Base-by-base conservation (phyloP, 2,888 invertebrate species). In the Drosophila vallismaia region DNA sequence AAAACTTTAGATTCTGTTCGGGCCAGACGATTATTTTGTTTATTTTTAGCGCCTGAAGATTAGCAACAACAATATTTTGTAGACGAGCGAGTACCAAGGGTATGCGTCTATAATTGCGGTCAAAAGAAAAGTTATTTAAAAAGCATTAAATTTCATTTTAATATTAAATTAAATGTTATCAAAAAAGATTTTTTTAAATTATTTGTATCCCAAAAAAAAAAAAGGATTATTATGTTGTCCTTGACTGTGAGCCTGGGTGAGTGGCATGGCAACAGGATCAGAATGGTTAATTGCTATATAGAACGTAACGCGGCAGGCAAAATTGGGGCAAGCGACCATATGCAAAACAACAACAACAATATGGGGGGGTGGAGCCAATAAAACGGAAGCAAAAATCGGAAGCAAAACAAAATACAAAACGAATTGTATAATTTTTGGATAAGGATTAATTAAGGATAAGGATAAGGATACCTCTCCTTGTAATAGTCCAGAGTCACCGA, bases 401-500 rank as follows among this genome's bases (percentile, higher is more conserved):
- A 84, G 64, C 86, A 86, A 83, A 84, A 83, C 83, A 83, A 86
- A 86, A 74, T 69, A 38, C 46, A 31, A 19, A 53, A 31, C 28
- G 19, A 40, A 6, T 51, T 60, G 45, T 40, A 24, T 53, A 28
- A 52, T 40, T 53, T 28, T 6, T 28, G 7, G 14, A 8, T 49
- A 5, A 12, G 52, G 33, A 31, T 48, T 8, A 31, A 19, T 19
- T 19, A 19, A 19, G 7, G 14, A 8, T 49, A 5, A 12, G 52
- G 33, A 31, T 48, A 6, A 49, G 48, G 52, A 79, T 92, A 93
- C 93, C 92, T 93, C 90, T 93, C 92, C 77, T 90, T 91, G 78
- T 91, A 92, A 83, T 92, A 93, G 77, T 92, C 92, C 89, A 92
- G 90, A 71, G 92, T 92, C 58, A 93, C 92, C 62, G 92, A 92